Evolutionary conservation across 2,888 invertebrate genomes (phyloP), one percentile per base, ranked within the genome.

Genomic region (Coleophora deauratella): DNA sequence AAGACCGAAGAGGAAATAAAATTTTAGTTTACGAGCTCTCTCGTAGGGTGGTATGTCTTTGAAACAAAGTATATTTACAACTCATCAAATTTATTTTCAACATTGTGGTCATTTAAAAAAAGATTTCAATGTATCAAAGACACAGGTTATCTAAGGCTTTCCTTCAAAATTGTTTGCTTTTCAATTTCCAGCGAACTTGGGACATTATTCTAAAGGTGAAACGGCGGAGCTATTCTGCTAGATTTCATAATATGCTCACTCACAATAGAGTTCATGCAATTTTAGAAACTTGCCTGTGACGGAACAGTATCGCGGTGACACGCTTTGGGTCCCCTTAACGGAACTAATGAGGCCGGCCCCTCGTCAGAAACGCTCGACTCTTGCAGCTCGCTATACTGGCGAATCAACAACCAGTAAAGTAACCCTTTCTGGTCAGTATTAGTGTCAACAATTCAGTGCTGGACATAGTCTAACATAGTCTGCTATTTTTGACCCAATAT

Each of bases 311-410:
- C 21, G 21, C 51, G 40, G 56, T 63, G 69, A 66, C 66, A 62
- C 64, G 67, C 61, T 69, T 62, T 62, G 51, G 47, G 57, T 55
- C 59, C 61, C 59, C 53, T 64, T 69, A 67, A 67, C 71, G 68
- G 70, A 72, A 71, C 68, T 64, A 69, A 71, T 63, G 64, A 66
- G 64, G 59, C 51, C 57, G 55, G 55, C 59, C 58, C 58, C 58
- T 54, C 54, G 55, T 52, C 53, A 57, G 51, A 48, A 46, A 46
- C 43, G 49, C 47, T 51, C 41, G 8, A 10, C 31, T 31, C 43
- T 43, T 15, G 31, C 41, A 6, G 32, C 11, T 10, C 28, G 28
- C 28, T 10, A 31, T 3, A 21, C 21, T 21, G 21, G 21, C 21
- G 21, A 21, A 21, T 21, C 21, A 21, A 21, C 6, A 38, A 41